Evolutionary conservation across 1,140 invertebrate species (phyloP), one percentile per base, ranked within the genome.

Genomic region (Brachystomella parvula): DNA sequence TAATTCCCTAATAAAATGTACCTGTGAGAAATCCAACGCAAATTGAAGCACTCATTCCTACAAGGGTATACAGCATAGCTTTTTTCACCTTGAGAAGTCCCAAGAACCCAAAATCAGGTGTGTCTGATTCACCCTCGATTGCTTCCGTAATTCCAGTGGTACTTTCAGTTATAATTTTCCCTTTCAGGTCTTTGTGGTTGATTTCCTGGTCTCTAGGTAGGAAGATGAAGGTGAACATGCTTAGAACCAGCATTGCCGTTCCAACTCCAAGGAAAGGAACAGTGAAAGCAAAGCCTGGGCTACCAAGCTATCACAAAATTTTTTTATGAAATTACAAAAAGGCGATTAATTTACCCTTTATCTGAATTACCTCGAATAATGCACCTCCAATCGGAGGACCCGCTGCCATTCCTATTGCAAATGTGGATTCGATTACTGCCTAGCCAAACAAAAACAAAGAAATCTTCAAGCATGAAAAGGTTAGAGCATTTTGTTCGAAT

Each of bases 361-460:
- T 53, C 24, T 24, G 9, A 24, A 53, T 53, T 15, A 84, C 83
- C 78, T 85, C 78, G 76, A 89, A 94, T 0, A 94, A 78, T 6
- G 85, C 84, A 2, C 90, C 90, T 1, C 90, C 90, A 3, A 94
- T 81, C 0, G 89, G 89, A 0, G 91, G 91, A 0, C 90, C 92
- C 3, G 89, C 86, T 61, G 93, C 93, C 21, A 91, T 81, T 0
- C 92, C 92, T 0, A 95, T 76, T 0, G 92, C 92, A 76, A 90
- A 92, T 76, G 90, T 94, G 1, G 91, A 93, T 78, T 96, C 92
- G 67, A 95, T 77, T 0, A 86, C 85, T 1, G 89, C 88, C 88
- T 90, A 76, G 24, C 12, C 12, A 53, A 53, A 53, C 24, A 17
- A 60, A 19, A 60, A 60, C 19, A 15, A 15, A 30, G 19, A 31